Conservation (phyloP, 1,140 invertebrate genomes). For the Drosophila burlai region DNA sequence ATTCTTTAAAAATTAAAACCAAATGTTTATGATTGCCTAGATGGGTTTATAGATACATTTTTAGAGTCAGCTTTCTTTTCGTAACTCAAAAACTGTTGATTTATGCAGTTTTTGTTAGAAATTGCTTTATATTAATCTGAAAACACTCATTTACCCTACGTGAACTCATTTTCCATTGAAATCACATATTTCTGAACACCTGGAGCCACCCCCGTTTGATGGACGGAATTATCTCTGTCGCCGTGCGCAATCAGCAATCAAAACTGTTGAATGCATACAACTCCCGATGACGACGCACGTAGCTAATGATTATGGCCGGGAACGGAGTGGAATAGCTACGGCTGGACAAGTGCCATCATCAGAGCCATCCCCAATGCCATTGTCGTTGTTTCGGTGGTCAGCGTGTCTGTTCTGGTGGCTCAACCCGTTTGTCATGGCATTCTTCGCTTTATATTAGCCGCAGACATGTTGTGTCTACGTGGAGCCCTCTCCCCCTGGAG, state of each 20-base stretch:
- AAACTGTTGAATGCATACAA: constrained; percentile 75
- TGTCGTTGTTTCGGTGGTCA: constrained; percentile 26
- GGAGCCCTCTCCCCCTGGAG: neutral
- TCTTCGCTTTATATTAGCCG: constrained; percentile 80
- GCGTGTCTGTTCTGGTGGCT: constrained; percentile 43
- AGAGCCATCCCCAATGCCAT: constrained; percentile 6
- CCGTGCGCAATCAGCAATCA: constrained; percentile 61
- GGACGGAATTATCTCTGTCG: constrained; percentile 15
- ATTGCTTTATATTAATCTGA: neutral
- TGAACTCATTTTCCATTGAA: neutral
- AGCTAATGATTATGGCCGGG: constrained; percentile 68
- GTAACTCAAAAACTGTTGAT: neutral
- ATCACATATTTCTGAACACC: constrained; percentile 1
- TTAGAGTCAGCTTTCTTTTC: fast-evolving
- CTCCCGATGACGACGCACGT: constrained; percentile 62
- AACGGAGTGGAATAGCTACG: constrained; percentile 52
- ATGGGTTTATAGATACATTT: neutral
- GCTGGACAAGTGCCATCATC: constrained; percentile 53
- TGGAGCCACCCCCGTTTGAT: neutral
- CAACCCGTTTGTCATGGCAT: constrained; percentile 68
- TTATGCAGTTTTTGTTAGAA: neutral
- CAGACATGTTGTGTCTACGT: constrained; percentile 74
- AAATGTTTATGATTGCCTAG: neutral
- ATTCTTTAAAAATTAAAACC: neutral
- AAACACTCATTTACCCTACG: neutral